Percentiles rank a stretch among this genome's conserved stretches.
Conservation (phyloP, 2,797 vertebrate species). For the Anguilla pacifica region DNA sequence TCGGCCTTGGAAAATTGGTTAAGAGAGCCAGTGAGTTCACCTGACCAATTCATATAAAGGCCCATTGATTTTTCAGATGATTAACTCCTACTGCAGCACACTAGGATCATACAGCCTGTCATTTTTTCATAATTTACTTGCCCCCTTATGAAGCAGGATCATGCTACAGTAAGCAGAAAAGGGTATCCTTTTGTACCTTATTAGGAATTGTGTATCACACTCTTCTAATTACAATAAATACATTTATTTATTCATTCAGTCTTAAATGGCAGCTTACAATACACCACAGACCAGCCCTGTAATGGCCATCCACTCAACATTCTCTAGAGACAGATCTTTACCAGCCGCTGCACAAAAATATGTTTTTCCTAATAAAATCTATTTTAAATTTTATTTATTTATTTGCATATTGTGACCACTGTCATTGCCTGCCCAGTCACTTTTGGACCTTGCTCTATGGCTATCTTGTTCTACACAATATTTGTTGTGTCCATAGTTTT, state of each 20-base stretch:
- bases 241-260: neutral
- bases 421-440: neutral
- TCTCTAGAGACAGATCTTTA: neutral
- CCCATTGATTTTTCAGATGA: slow-evolving; percentile 13
- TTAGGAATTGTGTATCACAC: neutral
- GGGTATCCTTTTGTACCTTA: neutral
- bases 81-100: neutral
- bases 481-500: neutral
- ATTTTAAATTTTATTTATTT: neutral
- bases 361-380: neutral
- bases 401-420: neutral
- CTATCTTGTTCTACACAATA: neutral
- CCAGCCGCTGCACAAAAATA: neutral
- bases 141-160: neutral
- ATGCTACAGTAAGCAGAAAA: slow-evolving; percentile 2
- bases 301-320: neutral
- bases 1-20: neutral
- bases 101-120: neutral
- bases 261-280: neutral
- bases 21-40: neutral
- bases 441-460: neutral
- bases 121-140: neutral
- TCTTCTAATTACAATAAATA: neutral
- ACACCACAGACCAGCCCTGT: neutral
- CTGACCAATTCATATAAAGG: neutral